Evolutionary conservation across 2,113 vertebrate species (phyloP), one percentile per base, ranked within the genome.

Genomic region (Mormoops blainvillei): DNA sequence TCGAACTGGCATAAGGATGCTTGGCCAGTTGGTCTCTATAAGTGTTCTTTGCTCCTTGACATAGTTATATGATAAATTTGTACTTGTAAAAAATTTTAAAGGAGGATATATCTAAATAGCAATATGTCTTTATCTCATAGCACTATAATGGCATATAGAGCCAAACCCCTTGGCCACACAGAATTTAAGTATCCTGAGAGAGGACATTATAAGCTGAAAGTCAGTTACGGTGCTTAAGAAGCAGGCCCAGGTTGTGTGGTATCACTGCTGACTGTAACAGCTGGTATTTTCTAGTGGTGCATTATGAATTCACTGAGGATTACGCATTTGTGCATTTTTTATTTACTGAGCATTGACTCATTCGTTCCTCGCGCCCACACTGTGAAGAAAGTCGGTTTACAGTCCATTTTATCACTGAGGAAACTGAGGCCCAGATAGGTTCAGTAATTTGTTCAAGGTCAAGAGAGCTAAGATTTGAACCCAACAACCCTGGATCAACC

Each of bases 81-180:
- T 18, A 33, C 71, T 92, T 56, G 65, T 61, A 73, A 61, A 84
- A 48, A 19, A 41, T 61, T 67, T 26, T 41, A 67, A 54, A 70
- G 33, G 52, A 13, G 24, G 63, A 5, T 71, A 13, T 31, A 19
- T 63, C 24, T 14, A 20, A 20, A 48, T 4, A 54, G 18, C 14
- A 7, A 24, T 2, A 3, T 2, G 48, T 56, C 36, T 83, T 56
- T 36, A 0, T 20, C 33, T 2, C 1, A 1, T 4, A 28, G 28
- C 9, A 5, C 31, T 36, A 1, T 14, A 4, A 43, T 9, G 67
- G 50, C 8, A 24, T 4, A 4, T 14, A 31, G 5, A 77, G 33
- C 45, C 4, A 11, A 76, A 65, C 20, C 28, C n/a, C 43, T 52
- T 2, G 3, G 81, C 50, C 33, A 14, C 33, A 2, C 0, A 13